Percentiles rank a stretch among this genome's conserved stretches.
Conservation (phyloP, 1,140 invertebrate genomes). For the Helicoverpa armigera region DNA sequence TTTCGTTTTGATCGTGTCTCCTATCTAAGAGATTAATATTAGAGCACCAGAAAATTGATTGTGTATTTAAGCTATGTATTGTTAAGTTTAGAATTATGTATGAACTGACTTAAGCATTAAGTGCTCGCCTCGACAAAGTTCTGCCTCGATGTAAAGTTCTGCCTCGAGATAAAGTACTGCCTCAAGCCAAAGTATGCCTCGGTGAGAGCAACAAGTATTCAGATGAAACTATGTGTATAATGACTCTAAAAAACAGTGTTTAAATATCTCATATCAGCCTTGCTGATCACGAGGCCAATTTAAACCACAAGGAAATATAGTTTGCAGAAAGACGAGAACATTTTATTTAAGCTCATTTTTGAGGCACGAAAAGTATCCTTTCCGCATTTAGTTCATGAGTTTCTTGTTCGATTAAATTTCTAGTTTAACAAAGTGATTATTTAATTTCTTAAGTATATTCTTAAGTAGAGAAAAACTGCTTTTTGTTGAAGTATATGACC, state of each 20-base stretch:
- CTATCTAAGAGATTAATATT: conserved; percentile 40
- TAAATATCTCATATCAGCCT: background rate
- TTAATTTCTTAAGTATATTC: background rate
- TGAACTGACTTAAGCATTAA: background rate
- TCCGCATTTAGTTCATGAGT: too few species aligned
- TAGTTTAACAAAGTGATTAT: background rate
- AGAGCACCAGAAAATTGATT: conserved; percentile 57
- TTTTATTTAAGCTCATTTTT: background rate
- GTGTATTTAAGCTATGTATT: conserved; percentile 45
- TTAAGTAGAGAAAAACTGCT: background rate
- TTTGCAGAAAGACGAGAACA: background rate
- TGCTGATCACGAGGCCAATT: background rate
- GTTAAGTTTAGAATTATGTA: conserved; percentile 1
- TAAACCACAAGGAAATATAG: background rate
- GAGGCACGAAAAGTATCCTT: background rate
- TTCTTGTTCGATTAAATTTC: background rate
- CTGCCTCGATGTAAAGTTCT: background rate
- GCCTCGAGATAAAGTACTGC: too few species aligned
- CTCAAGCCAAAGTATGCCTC: background rate
- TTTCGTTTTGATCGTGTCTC: conserved; percentile 2
- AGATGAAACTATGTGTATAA: too few species aligned
- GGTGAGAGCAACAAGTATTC: too few species aligned
- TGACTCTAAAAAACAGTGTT: too few species aligned
- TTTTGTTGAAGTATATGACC: background rate
- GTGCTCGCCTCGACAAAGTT: too few species aligned